A percentile compares a stretch with the other conserved stretches of the same genome.
Conservation (phyloP, 2,888 invertebrate genomes). For the Sericinus montela region DNA sequence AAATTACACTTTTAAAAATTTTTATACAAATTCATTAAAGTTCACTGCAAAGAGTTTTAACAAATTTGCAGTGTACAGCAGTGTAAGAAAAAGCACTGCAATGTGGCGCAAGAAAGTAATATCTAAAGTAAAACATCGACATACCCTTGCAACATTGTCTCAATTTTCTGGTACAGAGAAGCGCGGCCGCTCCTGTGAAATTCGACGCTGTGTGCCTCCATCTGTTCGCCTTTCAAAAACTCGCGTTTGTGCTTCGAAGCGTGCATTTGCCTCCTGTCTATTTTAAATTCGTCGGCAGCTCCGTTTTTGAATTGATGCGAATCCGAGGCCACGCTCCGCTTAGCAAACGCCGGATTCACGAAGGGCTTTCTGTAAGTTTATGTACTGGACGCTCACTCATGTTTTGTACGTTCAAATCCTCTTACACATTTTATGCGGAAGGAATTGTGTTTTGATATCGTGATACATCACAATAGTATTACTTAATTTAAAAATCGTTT, state of each 20-base stretch:
- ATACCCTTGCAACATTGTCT: slow-evolving; percentile 81
- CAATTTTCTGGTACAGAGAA: slow-evolving; percentile 82
- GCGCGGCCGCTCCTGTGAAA: slow-evolving; percentile 82
- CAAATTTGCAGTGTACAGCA: not conserved
- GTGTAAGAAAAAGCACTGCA: no score
- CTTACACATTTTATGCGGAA: not conserved
- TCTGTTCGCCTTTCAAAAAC: slow-evolving; percentile 53
- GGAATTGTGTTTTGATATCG: not conserved
- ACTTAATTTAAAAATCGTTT: no score
- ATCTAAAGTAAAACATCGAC: slow-evolving; percentile 4
- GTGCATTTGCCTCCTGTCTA: slow-evolving; percentile 70
- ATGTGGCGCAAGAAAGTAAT: not conserved
- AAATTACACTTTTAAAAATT: no score
- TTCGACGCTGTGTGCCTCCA: slow-evolving; percentile 50
- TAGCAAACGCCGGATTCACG: slow-evolving; percentile 71
- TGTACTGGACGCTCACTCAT: not conserved
- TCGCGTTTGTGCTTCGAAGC: slow-evolving; percentile 53
- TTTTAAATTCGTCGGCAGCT: slow-evolving; percentile 45
- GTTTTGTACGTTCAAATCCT: slow-evolving; percentile 1
- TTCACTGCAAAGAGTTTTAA: not conserved
- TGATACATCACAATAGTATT: no score
- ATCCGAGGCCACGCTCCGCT: slow-evolving; percentile 55
- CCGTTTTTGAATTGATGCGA: slow-evolving; percentile 19
- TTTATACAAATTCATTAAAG: no score
- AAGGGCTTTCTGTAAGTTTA: slow-evolving; percentile 58